These are phyloP conservation scores for Percina caprodes DNA, from an alignment of 2,113 vertebrate genomes.

Conservation along the genomic window DNA sequence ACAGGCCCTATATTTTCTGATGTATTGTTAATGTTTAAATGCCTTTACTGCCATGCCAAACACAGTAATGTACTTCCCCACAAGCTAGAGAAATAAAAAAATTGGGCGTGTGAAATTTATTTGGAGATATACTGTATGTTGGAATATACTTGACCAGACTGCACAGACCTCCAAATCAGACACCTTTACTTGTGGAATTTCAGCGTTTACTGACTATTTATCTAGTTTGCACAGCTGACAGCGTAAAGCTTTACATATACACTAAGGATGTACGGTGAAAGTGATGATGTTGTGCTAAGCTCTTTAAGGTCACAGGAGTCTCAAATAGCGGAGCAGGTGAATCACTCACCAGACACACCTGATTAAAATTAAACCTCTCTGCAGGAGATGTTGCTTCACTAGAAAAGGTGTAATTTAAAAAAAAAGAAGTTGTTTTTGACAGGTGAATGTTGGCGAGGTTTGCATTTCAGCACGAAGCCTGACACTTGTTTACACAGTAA, in stretches of 20 bases:
- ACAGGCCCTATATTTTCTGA: constrained; percentile 78
- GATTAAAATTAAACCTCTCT: constrained; percentile 74
- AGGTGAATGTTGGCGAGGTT: constrained; percentile 62
- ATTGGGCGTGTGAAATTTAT: constrained; percentile 12
- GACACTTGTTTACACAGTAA: constrained; percentile 83
- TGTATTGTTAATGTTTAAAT: constrained; percentile 84
- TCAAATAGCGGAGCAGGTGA: constrained; percentile 70
- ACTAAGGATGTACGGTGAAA: constrained; percentile 44
- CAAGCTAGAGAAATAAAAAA: constrained; percentile 50
- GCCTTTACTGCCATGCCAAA: constrained; percentile 66
- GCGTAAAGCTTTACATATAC: constrained; percentile 71
- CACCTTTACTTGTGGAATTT: constrained; percentile 40
- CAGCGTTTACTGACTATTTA: constrained; percentile 72
- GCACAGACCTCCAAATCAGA: constrained; percentile 56
- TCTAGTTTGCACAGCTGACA: constrained; percentile 76
- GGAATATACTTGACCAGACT: constrained; percentile 53
- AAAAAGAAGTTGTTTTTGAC: constrained; percentile 56
- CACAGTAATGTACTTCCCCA: constrained; percentile 71
- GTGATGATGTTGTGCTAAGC: constrained; percentile 73
- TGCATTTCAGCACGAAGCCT: constrained; percentile 65
- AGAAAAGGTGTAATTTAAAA: constrained; percentile 56
- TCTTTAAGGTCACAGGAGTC: constrained; percentile 77
- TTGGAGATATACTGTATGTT: constrained; percentile 38
- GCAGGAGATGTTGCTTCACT: constrained; percentile 51
- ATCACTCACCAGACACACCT: constrained; percentile 70